A percentile compares a stretch with the other conserved stretches of the same genome.
These are phyloP conservation scores for Phengaris alcon DNA, from an alignment of 2,888 invertebrate species.

Conservation along the genomic window DNA sequence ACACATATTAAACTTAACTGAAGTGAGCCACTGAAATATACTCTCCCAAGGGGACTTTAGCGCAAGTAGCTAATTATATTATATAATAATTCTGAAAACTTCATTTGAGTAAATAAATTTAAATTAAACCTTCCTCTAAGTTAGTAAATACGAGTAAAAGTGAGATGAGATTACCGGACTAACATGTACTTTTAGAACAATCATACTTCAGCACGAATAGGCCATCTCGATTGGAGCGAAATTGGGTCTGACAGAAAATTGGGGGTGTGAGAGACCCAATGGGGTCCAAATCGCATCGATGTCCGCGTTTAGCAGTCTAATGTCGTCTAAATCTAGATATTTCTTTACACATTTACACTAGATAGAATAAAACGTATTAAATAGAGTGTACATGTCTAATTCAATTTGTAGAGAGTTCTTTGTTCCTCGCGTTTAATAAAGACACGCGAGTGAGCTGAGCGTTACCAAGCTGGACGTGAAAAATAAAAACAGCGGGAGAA, in stretches of 20 bases:
- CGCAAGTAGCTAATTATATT: background rate
- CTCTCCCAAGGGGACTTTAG: background rate
- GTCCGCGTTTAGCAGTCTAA: too few relatives aligned
- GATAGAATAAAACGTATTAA: conserved; percentile 3
- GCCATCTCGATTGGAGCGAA: too few relatives aligned
- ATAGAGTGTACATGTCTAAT: background rate
- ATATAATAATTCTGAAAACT: background rate
- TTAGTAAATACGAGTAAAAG: background rate
- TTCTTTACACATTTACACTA: background rate
- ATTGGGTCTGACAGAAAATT: too few relatives aligned
- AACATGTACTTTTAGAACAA: too few relatives aligned
- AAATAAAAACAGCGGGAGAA: background rate
- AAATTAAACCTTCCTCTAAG: background rate
- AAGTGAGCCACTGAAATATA: background rate
- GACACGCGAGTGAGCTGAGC: background rate
- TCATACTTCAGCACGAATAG: too few relatives aligned
- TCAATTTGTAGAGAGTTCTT: background rate
- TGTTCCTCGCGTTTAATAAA: background rate
- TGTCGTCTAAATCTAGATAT: background rate
- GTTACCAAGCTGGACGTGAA: background rate
- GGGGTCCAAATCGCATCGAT: too few relatives aligned
- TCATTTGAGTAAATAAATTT: background rate
- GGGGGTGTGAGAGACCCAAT: too few relatives aligned
- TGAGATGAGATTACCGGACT: background rate
- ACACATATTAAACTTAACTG: too few relatives aligned